Conservation (phyloP, 2,888 invertebrate species). For the Drosophila anomalata region DNA sequence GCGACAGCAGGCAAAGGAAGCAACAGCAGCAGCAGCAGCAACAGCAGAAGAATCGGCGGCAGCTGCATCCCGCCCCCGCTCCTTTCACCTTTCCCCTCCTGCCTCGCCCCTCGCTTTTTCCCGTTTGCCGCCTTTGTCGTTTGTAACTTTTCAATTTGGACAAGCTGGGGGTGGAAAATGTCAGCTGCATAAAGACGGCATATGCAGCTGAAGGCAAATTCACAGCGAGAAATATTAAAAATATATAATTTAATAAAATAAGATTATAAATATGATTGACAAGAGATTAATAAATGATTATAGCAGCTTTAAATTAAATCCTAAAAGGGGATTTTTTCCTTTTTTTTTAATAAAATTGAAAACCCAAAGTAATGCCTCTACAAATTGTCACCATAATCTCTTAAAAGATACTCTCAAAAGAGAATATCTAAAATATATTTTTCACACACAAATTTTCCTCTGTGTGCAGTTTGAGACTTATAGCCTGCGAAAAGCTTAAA, state of each 20-base stretch:
- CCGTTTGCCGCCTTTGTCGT: slow-evolving; percentile 44
- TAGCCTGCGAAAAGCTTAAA: slow-evolving; percentile 53
- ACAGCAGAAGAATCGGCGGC: slow-evolving; percentile 20
- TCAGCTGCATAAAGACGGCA: slow-evolving; percentile 26
- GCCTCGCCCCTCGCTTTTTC: slow-evolving; percentile 8
- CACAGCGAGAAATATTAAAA: neutral
- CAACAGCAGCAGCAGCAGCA: slow-evolving; percentile 4
- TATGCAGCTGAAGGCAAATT: slow-evolving; percentile 3
- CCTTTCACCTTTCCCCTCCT: neutral
- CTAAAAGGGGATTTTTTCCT: no score
- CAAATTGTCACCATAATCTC: neutral
- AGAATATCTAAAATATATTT: neutral
- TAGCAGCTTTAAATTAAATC: no score
- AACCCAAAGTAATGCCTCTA: neutral
- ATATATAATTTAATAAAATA: neutral
- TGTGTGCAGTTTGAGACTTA: slow-evolving; percentile 7
- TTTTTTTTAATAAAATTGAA: neutral
- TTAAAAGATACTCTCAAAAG: neutral
- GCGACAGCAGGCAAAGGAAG: slow-evolving; percentile 60
- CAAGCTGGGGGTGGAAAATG: slow-evolving; percentile 26
- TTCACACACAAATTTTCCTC: slow-evolving; percentile 5
- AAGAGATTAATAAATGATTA: no score
- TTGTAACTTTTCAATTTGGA: slow-evolving; percentile 74
- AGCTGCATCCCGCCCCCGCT: slow-evolving; percentile 17
- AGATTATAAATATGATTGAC: neutral